A percentile compares a stretch with the other conserved stretches of the same genome.
These are phyloP conservation scores for Ciona savignyi DNA, from an alignment of 23 tunicate species.

Conservation along the genomic window DNA sequence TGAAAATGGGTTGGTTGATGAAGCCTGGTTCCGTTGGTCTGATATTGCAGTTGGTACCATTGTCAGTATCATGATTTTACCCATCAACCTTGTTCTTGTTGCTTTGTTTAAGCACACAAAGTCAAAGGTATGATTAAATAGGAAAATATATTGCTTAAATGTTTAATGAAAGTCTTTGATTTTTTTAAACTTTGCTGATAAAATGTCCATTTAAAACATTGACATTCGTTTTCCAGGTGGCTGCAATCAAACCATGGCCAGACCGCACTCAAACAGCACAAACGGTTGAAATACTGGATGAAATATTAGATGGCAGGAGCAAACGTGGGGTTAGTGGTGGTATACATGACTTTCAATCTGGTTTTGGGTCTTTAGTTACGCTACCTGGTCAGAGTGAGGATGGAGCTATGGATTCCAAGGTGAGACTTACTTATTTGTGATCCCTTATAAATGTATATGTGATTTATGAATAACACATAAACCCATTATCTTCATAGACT, in stretches of 20 bases:
- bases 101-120: conserved; percentile 74
- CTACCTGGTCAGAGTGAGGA: background rate
- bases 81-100: conserved; percentile 53
- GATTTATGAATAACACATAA: too few species aligned
- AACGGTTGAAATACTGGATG: conserved; percentile 88
- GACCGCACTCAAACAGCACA: conserved; percentile 82
- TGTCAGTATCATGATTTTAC: conserved; percentile 78
- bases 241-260: conserved; percentile 60
- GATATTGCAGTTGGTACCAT: conserved; percentile 92
- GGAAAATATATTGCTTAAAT: too few species aligned
- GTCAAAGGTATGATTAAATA: conserved; percentile 42
- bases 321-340: background rate
- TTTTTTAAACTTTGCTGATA: too few species aligned
- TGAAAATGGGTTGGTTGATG: conserved; percentile 30
- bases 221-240: conserved; percentile 19
- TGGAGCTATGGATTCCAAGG: background rate
- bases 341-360: background rate
- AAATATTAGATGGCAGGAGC: conserved; percentile 59
- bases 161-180: too few species aligned
- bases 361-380: background rate
- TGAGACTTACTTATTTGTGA: too few species aligned
- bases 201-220: background rate
- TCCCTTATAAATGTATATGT: too few species aligned
- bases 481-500: too few species aligned
- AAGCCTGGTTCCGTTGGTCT: conserved; percentile 32